phyloP scores from a whole-genome alignment of 2,113 vertebrate species.

The Sigmodon hispidus region DNA sequence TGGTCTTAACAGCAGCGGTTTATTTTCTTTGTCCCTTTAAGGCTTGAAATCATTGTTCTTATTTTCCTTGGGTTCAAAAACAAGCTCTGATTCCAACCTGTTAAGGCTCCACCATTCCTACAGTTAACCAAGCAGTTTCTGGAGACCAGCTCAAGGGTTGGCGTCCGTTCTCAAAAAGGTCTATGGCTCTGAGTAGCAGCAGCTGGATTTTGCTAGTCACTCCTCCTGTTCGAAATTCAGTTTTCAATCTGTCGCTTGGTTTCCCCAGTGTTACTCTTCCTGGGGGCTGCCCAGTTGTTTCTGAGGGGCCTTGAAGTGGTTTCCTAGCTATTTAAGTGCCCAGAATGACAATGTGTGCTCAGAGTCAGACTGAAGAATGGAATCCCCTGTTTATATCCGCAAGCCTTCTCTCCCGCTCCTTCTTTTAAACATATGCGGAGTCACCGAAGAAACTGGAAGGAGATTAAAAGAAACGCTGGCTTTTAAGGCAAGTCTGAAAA shows the following conservation, averaged over 20 bases:
- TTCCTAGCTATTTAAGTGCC: constrained; percentile 86
- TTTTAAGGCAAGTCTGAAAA: constrained; percentile 84
- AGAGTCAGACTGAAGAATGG: constrained; percentile 84
- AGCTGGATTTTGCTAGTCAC: constrained; percentile 84
- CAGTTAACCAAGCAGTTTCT: constrained; percentile 57
- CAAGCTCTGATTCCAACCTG: constrained; percentile 51
- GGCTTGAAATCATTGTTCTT: constrained; percentile 52
- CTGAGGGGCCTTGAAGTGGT: constrained; percentile 89
- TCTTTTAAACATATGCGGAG: constrained; percentile 87
- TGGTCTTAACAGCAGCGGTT: not conserved
- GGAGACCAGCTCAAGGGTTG: constrained; percentile 65
- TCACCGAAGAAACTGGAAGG: constrained; percentile 87
- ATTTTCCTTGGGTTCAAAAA: constrained; percentile 74
- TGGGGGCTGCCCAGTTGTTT: constrained; percentile 86
- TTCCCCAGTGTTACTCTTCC: constrained; percentile 86
- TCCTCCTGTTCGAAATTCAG: constrained; percentile 79
- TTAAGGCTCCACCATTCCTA: constrained; percentile 72
- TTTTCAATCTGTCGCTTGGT: constrained; percentile 79
- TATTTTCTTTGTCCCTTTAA: constrained; percentile 73
- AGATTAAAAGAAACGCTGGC: constrained; percentile 86
- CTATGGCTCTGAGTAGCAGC: constrained; percentile 59
- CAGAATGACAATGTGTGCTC: constrained; percentile 85
- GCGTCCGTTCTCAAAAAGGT: constrained; percentile 55
- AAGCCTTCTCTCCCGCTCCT: constrained; percentile 82
- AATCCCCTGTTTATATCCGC: constrained; percentile 87